These are phyloP conservation scores for Rhipidura dahli DNA, from an alignment of 2,113 vertebrate species.

Conservation along the genomic window DNA sequence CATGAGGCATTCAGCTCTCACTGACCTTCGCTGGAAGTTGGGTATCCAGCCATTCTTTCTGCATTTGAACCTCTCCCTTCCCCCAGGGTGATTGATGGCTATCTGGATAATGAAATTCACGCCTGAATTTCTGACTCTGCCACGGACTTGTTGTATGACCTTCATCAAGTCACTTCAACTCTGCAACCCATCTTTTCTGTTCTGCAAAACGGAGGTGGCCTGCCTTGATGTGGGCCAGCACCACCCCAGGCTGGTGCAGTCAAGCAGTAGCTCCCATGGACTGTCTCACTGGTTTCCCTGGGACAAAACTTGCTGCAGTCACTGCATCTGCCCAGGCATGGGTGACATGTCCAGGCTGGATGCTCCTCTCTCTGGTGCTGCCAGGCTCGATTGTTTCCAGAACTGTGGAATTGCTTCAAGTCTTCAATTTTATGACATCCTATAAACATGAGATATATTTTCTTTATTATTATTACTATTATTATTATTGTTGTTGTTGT, in stretches of 20 bases:
- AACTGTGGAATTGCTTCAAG: background rate
- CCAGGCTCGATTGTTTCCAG: background rate
- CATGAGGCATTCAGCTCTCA: background rate
- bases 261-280: background rate
- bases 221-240: background rate
- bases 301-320: rapidly evolving
- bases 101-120: background rate
- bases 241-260: background rate
- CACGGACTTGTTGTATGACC: background rate
- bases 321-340: background rate
- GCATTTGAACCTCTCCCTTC: background rate
- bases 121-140: background rate
- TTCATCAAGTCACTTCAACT: background rate
- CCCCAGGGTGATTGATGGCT: background rate
- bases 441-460: background rate
- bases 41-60: background rate
- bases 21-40: conserved; percentile 18
- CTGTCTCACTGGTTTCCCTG: background rate
- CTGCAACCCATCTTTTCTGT: background rate
- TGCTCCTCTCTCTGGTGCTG: background rate
- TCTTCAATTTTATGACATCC: background rate
- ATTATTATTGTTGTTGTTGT: background rate
- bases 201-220: background rate
- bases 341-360: background rate
- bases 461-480: background rate